Evolutionary conservation across 2,113 vertebrate genomes (phyloP).

Genomic region (Alexandromys fortis): DNA sequence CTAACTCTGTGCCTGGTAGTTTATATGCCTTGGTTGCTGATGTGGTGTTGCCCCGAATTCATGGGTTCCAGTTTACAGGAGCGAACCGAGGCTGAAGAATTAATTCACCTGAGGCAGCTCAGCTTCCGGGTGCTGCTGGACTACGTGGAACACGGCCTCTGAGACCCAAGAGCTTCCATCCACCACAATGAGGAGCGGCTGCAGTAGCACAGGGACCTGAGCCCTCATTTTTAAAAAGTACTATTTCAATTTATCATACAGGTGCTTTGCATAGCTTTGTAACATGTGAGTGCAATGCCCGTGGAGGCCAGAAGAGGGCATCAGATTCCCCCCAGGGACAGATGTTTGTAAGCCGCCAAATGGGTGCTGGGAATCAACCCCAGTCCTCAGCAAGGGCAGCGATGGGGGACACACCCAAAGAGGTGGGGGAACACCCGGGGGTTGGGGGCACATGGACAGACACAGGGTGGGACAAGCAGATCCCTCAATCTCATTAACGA

Average conservation of each 20-base stretch:
- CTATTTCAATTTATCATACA: no score
- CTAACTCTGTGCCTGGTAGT: not conserved
- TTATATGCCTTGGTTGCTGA: not conserved
- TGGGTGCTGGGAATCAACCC: not conserved
- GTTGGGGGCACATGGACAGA: not conserved
- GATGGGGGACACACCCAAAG: no score
- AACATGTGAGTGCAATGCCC: not conserved
- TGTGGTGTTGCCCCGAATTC: accelerated
- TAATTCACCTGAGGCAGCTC: not conserved
- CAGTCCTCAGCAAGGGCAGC: not conserved
- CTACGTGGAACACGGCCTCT: not conserved
- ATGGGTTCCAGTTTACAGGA: not conserved
- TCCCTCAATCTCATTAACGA: not conserved
- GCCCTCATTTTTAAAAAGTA: not conserved
- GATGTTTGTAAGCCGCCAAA: not conserved
- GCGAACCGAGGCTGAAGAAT: not conserved
- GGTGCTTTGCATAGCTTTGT: not conserved
- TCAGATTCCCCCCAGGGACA: not conserved
- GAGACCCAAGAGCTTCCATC: not conserved
- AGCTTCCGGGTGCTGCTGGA: accelerated
- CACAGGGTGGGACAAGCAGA: not conserved
- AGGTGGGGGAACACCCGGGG: not conserved
- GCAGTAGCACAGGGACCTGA: not conserved
- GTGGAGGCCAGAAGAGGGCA: not conserved
- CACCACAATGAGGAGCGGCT: not conserved